These are phyloP conservation scores for Pantherophis vulpinus DNA, from an alignment of 2,797 vertebrate species.

Conservation along the genomic window DNA sequence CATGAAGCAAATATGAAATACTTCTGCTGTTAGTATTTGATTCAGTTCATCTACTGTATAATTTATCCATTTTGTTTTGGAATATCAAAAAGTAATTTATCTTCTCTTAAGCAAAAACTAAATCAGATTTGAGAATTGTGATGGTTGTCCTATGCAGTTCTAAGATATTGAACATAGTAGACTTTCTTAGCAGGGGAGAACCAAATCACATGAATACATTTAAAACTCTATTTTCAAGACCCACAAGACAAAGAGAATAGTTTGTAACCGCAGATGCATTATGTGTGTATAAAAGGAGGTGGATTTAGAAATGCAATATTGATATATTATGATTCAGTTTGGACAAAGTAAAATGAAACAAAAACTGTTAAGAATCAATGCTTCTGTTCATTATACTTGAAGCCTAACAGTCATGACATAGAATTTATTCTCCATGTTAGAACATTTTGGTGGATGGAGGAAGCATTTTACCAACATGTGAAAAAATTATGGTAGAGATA, in stretches of 20 bases:
- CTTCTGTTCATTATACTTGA: conserved; percentile 1
- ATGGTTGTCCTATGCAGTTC: too few relatives aligned
- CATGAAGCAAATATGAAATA: background rate
- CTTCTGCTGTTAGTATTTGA: background rate
- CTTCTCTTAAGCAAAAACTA: background rate
- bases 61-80: background rate
- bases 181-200: background rate
- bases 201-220: background rate
- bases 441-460: conserved; percentile 26
- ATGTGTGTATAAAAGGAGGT: background rate
- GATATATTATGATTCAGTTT: background rate
- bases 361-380: background rate
- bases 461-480: conserved; percentile 63
- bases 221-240: background rate
- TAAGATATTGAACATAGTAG: background rate
- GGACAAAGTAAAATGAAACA: background rate
- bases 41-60: background rate
- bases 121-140: background rate
- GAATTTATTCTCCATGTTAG: background rate
- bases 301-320: accelerated
- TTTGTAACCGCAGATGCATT: background rate
- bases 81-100: background rate
- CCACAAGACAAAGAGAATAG: background rate
- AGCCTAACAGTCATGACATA: background rate
- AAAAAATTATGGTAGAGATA: conserved; percentile 71